A percentile compares a stretch with the other conserved stretches of the same genome.
Evolutionary conservation across 2,888 invertebrate species (phyloP).

Genomic region (Tortrix viridana): DNA sequence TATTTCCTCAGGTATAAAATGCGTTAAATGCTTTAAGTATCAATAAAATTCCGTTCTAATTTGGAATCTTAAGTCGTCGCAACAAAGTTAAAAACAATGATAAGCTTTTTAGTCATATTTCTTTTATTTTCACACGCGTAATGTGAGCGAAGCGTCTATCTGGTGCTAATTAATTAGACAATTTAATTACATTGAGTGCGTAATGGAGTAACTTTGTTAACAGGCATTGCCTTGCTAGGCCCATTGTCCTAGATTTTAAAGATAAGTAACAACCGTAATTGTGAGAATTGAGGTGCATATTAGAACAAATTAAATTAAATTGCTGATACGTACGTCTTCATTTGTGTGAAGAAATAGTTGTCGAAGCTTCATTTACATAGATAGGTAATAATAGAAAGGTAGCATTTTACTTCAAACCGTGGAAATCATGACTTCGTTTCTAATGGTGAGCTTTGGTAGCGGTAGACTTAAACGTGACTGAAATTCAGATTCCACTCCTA

Average conservation of each 20-base stretch:
- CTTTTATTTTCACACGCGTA: not conserved
- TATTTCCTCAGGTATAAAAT: slow-evolving; percentile 5
- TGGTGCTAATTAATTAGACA: slow-evolving; percentile 27
- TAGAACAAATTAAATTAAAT: no score
- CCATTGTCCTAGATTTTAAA: not conserved
- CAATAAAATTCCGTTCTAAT: not conserved
- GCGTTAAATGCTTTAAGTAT: not conserved
- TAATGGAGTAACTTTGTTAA: slow-evolving; percentile 4
- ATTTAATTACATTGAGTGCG: slow-evolving; percentile 13
- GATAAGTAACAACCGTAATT: not conserved
- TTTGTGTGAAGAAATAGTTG: no score
- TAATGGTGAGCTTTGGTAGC: no score
- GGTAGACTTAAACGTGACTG: no score
- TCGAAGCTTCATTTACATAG: no score
- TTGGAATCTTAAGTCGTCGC: not conserved
- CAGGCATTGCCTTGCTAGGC: not conserved
- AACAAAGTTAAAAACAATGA: not conserved
- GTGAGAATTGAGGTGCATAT: not conserved
- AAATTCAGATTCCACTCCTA: no score
- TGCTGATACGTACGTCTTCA: no score
- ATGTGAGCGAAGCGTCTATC: slow-evolving; percentile 7
- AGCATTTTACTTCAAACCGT: no score
- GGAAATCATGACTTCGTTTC: no score
- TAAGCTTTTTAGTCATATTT: not conserved
- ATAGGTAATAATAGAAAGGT: no score